Base-by-base conservation (phyloP, 2,888 invertebrate genomes). In the Himalopsyche tibetana region DNA sequence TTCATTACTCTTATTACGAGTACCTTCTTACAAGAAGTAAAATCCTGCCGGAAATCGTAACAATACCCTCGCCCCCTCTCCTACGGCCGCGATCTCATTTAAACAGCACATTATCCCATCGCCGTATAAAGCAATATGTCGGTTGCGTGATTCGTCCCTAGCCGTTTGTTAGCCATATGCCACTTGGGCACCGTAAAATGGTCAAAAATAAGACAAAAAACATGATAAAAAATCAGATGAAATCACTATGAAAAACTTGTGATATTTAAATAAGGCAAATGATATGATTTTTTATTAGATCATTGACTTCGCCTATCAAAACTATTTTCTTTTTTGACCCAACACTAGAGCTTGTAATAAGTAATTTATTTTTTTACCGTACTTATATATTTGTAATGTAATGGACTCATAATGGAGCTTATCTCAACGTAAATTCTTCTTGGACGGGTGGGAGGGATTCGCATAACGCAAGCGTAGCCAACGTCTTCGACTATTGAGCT, bases 11-110 rank as follows among this genome's bases (percentile, higher is more conserved):
- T 74, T 38, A 74, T 38, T 74, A 74, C 4, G 74, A 38, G 74
- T 74, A 74, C 74, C 74, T 74, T 36, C 36, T 74, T 5, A 28
- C 63, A 74, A 36, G 28, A 36, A 74, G 74, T 74, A 74, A 74
- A 74, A 74, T 74, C 74, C 63, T 74, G 36, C 74, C 74, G 74
- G 74, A 74, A 74, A 74, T 74, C 74, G 74, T 74, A 74, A 74
- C 74, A 74, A 74, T 74, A 74, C 28, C 36, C 74, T 12, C 28
- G 12, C 0, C 74, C 36, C 36, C 74, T 74, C 74, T 15, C 74
- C 38, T 36, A 3, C 74, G 15, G 15, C 74, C 74, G 63, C 74
- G 74, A 74, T 74, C 74, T 74, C 74, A 74, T 74, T 36, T 36
- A 15, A 74, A 74, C 63, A 63, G 8, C 4, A 38, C 36, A 74